Conservation (phyloP, 2,888 invertebrate species). For the Sabellastarte sp. region DNA sequence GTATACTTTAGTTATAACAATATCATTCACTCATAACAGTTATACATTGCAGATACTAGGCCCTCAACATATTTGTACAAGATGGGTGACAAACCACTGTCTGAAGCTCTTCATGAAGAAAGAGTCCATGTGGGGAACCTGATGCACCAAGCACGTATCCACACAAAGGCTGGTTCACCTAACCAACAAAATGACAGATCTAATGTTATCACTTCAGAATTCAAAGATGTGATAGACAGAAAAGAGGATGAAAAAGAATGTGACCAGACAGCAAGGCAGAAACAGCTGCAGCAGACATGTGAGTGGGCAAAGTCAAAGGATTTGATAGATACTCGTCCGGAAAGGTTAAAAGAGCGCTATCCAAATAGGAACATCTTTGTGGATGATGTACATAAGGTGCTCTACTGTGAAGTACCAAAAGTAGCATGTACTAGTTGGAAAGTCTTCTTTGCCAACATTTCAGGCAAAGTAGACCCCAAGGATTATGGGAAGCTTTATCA, state of each 20-base stretch:
- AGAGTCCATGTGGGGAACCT: no score
- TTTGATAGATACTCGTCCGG: not conserved
- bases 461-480: not conserved
- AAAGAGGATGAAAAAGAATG: not conserved
- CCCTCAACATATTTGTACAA: no score
- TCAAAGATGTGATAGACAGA: not conserved
- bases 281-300: not conserved
- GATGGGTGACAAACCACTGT: no score
- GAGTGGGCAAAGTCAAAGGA: not conserved
- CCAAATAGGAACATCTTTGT: not conserved
- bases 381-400: not conserved
- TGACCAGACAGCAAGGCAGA: constrained; percentile 1
- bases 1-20: no score
- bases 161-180: no score
- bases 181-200: no score
- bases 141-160: no score
- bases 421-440: constrained; percentile 3
- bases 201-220: no score
- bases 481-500: not conserved
- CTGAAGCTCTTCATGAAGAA: no score
- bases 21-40: no score
- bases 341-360: not conserved
- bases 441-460: not conserved
- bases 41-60: no score
- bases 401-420: constrained; percentile 2